Evolutionary conservation across 2,797 vertebrate species (phyloP).

Genomic region (Epinephelus coioides): DNA sequence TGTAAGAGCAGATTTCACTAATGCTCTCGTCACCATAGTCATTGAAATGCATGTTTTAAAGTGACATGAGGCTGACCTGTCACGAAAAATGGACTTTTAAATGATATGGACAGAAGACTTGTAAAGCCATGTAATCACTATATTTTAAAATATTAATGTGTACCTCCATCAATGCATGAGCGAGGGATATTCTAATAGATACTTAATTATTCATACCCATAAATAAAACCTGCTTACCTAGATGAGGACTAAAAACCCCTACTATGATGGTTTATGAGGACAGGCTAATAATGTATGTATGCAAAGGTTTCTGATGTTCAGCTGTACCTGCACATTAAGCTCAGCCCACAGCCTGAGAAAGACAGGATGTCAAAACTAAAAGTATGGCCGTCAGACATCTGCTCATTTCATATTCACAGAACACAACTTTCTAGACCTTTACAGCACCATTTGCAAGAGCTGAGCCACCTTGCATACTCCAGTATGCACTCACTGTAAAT

Average conservation of each 20-base stretch:
- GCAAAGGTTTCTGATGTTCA: slow-evolving; percentile 67
- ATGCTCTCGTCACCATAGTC: slow-evolving; percentile 69
- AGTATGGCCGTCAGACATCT: slow-evolving; percentile 31
- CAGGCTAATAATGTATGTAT: slow-evolving; percentile 75
- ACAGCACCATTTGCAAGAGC: slow-evolving; percentile 20
- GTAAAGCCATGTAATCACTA: slow-evolving; percentile 86
- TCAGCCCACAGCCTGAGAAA: slow-evolving; percentile 34
- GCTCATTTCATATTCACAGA: slow-evolving; percentile 53
- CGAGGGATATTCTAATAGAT: slow-evolving; percentile 85
- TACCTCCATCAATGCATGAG: slow-evolving; percentile 84
- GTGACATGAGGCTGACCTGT: slow-evolving; percentile 73
- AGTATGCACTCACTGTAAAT: slow-evolving; percentile 32
- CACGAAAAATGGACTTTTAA: slow-evolving; percentile 85
- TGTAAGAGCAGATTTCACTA: slow-evolving; percentile 70
- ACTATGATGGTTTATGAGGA: slow-evolving; percentile 62
- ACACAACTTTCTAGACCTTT: slow-evolving; percentile 47
- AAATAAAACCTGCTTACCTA: slow-evolving; percentile 87
- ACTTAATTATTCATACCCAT: slow-evolving; percentile 88
- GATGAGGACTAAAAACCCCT: slow-evolving; percentile 75
- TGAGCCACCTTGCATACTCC: slow-evolving; percentile 15
- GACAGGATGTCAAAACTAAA: slow-evolving; percentile 34
- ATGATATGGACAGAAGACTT: slow-evolving; percentile 82
- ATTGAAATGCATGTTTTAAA: slow-evolving; percentile 81
- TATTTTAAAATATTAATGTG: slow-evolving; percentile 88
- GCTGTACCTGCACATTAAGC: slow-evolving; percentile 66